Conservation (phyloP, 2,888 invertebrate genomes). For the Plebejus argus region DNA sequence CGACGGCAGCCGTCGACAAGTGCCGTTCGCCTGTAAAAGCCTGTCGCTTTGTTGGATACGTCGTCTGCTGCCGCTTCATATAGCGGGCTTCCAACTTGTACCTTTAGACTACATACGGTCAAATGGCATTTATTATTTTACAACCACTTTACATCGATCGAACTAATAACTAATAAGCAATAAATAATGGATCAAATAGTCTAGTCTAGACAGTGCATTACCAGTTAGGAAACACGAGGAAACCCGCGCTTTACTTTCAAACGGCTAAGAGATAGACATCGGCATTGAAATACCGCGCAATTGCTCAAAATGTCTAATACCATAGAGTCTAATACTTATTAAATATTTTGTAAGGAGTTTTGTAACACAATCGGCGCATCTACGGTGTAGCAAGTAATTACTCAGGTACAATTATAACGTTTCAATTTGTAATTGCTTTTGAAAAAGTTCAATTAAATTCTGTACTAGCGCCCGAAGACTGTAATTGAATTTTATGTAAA, state of each 20-base stretch:
- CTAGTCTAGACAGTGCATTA: not conserved
- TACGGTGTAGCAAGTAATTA: not conserved
- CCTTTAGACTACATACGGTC: not conserved
- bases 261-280: conserved; percentile 15
- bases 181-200: not conserved
- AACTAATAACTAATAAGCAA: not conserved
- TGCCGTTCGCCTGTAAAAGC: no score
- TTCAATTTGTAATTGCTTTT: conserved; percentile 9
- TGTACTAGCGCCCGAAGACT: not conserved
- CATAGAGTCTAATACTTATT: conserved; percentile 29
- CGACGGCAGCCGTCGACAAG: no score
- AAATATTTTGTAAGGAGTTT: conserved; percentile 29
- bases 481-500: not conserved
- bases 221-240: not conserved
- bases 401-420: conserved; percentile 7
- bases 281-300: conserved; percentile 9
- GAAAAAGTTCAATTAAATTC: not conserved
- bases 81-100: no score
- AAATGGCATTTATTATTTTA: not conserved
- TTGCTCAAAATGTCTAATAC: conserved; percentile 27
- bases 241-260: conserved; percentile 20
- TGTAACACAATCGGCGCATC: conserved; percentile 18
- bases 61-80: no score
- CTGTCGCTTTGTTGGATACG: no score
- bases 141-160: not conserved